Base-by-base conservation (phyloP, 1,140 invertebrate species). In the Melitaea cinxia region DNA sequence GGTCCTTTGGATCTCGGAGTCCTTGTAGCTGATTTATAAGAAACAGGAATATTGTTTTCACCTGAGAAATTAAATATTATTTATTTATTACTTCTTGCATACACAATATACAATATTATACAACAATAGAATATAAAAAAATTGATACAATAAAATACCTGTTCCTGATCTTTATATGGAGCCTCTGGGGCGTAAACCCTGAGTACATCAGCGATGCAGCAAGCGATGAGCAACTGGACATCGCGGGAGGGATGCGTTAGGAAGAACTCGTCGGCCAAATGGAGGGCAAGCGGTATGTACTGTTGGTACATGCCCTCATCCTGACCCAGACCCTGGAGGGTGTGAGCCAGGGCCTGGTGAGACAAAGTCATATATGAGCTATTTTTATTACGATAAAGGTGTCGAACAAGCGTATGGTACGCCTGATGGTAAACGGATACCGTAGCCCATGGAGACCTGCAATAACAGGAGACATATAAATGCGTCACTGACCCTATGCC, bases 111-210 rank as follows among this genome's bases (percentile, higher is more conserved):
- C 24, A 2, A 26, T 26, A 26, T 26, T 26, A 26, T 26, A n/a
- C 24, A 4, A 4, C 24, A 26, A 26, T 6, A 26, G 2, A 26
- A 26, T 4, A 6, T 26, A 26, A 4, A 4, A 26, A 26, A 26
- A 26, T 26, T 4, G 24, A n/a, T n/a, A n/a, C n/a, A n/a, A n/a
- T n/a, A n/a, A n/a, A n/a, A n/a, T 72, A 72, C 70, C 70, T 64
- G 67, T 30, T 52, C 63, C 30, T 96, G 94, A 87, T 99, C 97
- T 91, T 98, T 98, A 84, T 99, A 99, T 0, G 98, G 98, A 62
- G 98, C 98, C 86, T 99, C 98, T n/a, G 98, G 98, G 6, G 98
- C 98, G 92, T 98, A 99, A n/a, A 99, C 97, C 65, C 98, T 91
- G 35, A 99, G 93, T 19, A 99, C 97, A 91, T 99, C 98, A 23